These are phyloP conservation scores for Pelecanoides urinatrix DNA, from an alignment of 2,113 vertebrate species.

Conservation along the genomic window DNA sequence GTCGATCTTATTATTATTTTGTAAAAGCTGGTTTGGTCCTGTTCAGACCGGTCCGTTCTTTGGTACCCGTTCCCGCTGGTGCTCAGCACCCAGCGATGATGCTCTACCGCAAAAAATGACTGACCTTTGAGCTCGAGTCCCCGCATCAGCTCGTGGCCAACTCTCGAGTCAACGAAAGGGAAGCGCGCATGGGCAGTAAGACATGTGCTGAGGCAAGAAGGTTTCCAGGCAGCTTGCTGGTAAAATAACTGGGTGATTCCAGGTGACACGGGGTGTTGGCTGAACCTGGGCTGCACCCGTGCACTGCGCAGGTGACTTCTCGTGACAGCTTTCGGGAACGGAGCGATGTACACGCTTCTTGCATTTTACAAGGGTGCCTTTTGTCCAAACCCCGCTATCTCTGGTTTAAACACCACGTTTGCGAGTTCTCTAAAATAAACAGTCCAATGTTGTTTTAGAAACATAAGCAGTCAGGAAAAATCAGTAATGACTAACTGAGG, in stretches of 20 bases:
- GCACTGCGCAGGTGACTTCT: not conserved
- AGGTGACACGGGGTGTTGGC: not conserved
- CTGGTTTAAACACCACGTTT: not conserved
- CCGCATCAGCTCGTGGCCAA: not conserved
- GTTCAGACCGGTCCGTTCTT: not conserved
- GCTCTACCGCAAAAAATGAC: not conserved
- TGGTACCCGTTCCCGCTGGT: not conserved
- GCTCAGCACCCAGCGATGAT: not conserved
- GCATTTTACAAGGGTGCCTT: not conserved
- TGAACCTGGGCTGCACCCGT: not conserved
- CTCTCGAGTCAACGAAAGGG: accelerated
- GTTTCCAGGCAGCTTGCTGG: not conserved
- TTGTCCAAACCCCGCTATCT: not conserved
- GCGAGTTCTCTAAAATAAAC: slow-evolving; percentile 1
- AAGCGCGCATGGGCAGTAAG: not conserved
- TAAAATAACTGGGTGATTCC: not conserved
- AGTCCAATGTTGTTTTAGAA: slow-evolving; percentile 21
- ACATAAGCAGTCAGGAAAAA: not conserved
- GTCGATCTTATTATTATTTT: not conserved
- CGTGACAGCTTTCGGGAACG: not conserved
- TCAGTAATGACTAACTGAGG: not conserved
- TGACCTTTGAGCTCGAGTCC: not conserved
- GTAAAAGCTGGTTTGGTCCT: not conserved
- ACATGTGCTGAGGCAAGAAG: not conserved
- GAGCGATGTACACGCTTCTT: accelerated